Percentiles rank a stretch among this genome's conserved stretches.
These are phyloP conservation scores for Phenganax marumi DNA, from an alignment of 92 coral and sea anemone genomes.

Conservation along the genomic window DNA sequence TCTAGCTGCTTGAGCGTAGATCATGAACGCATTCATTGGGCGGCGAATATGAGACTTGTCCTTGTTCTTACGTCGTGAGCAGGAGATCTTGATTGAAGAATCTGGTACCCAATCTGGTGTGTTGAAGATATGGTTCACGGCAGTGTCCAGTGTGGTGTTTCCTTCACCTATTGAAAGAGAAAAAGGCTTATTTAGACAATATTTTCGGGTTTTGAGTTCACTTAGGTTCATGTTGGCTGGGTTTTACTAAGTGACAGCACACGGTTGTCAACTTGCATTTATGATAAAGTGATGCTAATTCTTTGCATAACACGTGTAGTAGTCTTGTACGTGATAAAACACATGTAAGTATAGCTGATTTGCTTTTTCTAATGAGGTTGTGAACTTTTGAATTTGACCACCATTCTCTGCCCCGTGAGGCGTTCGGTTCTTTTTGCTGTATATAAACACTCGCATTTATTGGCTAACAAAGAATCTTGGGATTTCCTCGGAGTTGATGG, in stretches of 20 bases:
- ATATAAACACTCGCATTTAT: not conserved
- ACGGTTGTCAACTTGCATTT: too few species aligned
- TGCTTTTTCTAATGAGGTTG: too few species aligned
- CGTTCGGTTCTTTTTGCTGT: too few species aligned
- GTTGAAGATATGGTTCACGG: constrained; percentile 83
- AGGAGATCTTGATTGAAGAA: constrained; percentile 81
- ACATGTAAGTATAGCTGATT: too few species aligned
- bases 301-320: too few species aligned
- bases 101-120: constrained; percentile 92
- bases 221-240: too few species aligned
- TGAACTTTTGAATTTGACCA: too few species aligned
- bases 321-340: too few species aligned
- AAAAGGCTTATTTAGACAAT: not conserved
- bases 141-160: constrained; percentile 68
- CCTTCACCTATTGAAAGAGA: not conserved
- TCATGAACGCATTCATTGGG: constrained; percentile 99
- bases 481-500: not conserved
- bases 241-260: too few species aligned
- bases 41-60: constrained; percentile 92
- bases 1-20: constrained; percentile 98
- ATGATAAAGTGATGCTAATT: too few species aligned
- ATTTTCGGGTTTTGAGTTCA: not conserved
- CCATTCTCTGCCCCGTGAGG: too few species aligned
- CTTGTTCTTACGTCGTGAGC: constrained; percentile 72
- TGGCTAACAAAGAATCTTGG: not conserved